Conservation (phyloP, 2,797 vertebrate species). For the Aeoliscus strigatus region DNA sequence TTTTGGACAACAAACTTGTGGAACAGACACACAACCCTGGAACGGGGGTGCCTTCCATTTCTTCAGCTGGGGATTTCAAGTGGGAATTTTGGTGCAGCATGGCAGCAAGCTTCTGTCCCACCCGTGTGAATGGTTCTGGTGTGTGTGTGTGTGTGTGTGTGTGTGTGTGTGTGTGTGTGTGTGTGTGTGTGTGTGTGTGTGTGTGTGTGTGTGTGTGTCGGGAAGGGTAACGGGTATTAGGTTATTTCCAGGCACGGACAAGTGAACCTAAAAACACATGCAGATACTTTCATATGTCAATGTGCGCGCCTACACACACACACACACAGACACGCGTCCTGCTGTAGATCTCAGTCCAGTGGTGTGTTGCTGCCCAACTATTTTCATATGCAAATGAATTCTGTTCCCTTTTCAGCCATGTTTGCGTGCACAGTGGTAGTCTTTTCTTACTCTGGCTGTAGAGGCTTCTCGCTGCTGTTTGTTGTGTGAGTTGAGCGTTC, state of each 20-base stretch:
- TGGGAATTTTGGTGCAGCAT: no score
- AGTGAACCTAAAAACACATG: constrained; percentile 40
- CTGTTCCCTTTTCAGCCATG: constrained; percentile 31
- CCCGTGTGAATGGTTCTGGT: no score
- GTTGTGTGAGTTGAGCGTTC: not conserved
- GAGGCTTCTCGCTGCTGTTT: constrained; percentile 8
- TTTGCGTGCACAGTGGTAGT: constrained; percentile 10
- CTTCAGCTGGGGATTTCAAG: no score
- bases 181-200: constrained; percentile 13
- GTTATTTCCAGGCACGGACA: constrained; percentile 60
- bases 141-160: constrained; percentile 16
- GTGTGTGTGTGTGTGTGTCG: no score
- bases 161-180: constrained; percentile 10
- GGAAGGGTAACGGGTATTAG: constrained; percentile 59
- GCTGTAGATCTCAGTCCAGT: constrained; percentile 28
- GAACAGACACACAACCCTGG: no score
- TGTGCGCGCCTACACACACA: no score
- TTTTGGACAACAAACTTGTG: no score
- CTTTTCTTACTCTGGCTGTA: constrained; percentile 10
- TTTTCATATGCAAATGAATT: constrained; percentile 49
- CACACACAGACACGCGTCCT: no score
- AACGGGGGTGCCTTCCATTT: no score
- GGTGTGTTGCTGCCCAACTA: constrained; percentile 24
- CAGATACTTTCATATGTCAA: constrained; percentile 17
- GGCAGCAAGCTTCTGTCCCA: no score